These are phyloP conservation scores for Eilema griseolum DNA, from an alignment of 2,888 invertebrate species.

Conservation along the genomic window DNA sequence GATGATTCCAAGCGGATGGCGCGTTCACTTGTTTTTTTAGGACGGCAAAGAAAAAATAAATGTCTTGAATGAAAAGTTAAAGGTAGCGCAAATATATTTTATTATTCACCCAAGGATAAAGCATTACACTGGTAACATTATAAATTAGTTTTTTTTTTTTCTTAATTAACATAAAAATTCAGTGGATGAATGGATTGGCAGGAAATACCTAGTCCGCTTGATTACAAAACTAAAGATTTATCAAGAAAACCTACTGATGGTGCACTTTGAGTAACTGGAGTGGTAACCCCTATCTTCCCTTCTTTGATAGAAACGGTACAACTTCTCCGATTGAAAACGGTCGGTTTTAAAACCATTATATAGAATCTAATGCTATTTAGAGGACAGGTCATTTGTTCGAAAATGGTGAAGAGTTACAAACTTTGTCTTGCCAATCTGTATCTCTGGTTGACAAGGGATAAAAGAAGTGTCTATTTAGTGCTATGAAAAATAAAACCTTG, in stretches of 20 bases:
- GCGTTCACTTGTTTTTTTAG: constrained; percentile 60
- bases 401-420: background rate
- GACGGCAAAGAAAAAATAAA: constrained; percentile 55
- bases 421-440: background rate
- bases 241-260: background rate
- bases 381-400: background rate
- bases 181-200: background rate
- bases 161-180: background rate
- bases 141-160: background rate
- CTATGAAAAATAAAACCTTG: background rate
- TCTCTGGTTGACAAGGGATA: background rate
- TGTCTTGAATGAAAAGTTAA: constrained; percentile 43
- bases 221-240: background rate
- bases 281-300: background rate
- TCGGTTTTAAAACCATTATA: no score
- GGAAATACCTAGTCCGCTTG: background rate
- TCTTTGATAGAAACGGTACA: no score
- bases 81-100: constrained; percentile 39
- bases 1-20: constrained; percentile 59
- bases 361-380: no score
- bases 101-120: constrained; percentile 16
- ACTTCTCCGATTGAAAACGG: no score
- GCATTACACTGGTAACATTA: background rate
- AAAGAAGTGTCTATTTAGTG: background rate
- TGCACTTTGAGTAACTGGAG: background rate